These are phyloP conservation scores for Borostomias antarcticus DNA, from an alignment of 2,797 vertebrate genomes.

Conservation along the genomic window DNA sequence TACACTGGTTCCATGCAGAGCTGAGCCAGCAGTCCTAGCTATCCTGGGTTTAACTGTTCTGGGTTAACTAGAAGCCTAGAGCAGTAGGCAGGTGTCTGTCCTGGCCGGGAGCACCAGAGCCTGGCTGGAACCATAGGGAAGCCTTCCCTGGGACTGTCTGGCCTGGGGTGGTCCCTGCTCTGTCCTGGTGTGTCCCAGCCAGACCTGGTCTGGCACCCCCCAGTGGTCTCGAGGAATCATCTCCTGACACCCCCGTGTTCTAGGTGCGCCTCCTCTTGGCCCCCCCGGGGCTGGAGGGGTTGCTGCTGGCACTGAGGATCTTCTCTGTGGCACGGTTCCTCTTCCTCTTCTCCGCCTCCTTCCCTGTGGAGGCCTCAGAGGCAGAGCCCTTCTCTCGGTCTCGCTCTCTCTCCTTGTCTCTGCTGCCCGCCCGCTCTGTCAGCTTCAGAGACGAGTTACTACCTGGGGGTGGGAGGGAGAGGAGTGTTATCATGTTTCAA, in stretches of 20 bases:
- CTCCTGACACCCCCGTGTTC: slow-evolving; percentile 2
- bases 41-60: not conserved
- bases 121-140: not conserved
- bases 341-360: slow-evolving; percentile 86
- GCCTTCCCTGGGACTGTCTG: not conserved
- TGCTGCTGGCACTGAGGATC: slow-evolving; percentile 82
- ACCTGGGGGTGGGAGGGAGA: slow-evolving; percentile 38
- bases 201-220: not conserved
- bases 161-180: not conserved
- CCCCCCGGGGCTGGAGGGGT: slow-evolving; percentile 86
- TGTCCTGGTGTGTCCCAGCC: not conserved
- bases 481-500: too few species aligned
- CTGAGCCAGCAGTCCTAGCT: not conserved
- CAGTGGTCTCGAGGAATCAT: not conserved
- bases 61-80: not conserved
- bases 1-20: not conserved
- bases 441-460: slow-evolving; percentile 77
- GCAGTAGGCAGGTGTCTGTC: not conserved
- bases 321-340: slow-evolving; percentile 86
- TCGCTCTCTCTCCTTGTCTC: slow-evolving; percentile 76
- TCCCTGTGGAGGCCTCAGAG: slow-evolving; percentile 74
- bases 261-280: slow-evolving; percentile 83
- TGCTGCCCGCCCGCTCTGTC: slow-evolving; percentile 73
- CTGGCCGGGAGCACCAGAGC: not conserved
- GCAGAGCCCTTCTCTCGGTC: slow-evolving; percentile 75